These are phyloP conservation scores for Ophion slaviceki DNA, from an alignment of 2,888 invertebrate species.

Conservation along the genomic window DNA sequence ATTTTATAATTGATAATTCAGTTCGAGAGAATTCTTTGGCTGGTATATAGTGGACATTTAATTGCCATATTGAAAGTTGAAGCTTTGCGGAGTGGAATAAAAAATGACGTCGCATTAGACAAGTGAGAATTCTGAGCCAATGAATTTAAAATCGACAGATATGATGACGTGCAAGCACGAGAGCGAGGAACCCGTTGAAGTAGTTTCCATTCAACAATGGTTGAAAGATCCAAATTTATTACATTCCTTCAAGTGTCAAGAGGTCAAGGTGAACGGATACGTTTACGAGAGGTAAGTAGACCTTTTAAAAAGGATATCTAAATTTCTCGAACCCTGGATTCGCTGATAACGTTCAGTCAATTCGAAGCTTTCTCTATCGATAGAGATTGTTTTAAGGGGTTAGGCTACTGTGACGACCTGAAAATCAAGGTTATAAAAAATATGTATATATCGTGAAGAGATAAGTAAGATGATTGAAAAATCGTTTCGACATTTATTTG, in stretches of 20 bases:
- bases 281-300: slow-evolving; percentile 89
- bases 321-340: neutral
- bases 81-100: neutral
- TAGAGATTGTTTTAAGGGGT: too few relatives aligned
- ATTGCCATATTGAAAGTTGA: too few relatives aligned
- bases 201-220: slow-evolving; percentile 92
- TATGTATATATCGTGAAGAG: too few relatives aligned
- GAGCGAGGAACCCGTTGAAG: slow-evolving; percentile 89
- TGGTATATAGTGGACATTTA: too few relatives aligned
- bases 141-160: slow-evolving; percentile 71
- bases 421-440: too few relatives aligned
- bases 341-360: neutral
- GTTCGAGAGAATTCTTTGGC: neutral
- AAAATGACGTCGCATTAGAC: neutral
- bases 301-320: neutral
- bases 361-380: too few relatives aligned
- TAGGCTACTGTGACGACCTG: too few relatives aligned
- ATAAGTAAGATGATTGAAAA: too few relatives aligned
- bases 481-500: too few relatives aligned
- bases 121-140: neutral
- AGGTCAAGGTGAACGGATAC: slow-evolving; percentile 94
- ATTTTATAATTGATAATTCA: neutral
- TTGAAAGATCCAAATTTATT: slow-evolving; percentile 93
- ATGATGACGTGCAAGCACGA: slow-evolving; percentile 82
- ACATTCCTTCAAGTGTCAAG: slow-evolving; percentile 95